Conservation (phyloP, 2,888 invertebrate genomes). For the Sylvicola cinctus region DNA sequence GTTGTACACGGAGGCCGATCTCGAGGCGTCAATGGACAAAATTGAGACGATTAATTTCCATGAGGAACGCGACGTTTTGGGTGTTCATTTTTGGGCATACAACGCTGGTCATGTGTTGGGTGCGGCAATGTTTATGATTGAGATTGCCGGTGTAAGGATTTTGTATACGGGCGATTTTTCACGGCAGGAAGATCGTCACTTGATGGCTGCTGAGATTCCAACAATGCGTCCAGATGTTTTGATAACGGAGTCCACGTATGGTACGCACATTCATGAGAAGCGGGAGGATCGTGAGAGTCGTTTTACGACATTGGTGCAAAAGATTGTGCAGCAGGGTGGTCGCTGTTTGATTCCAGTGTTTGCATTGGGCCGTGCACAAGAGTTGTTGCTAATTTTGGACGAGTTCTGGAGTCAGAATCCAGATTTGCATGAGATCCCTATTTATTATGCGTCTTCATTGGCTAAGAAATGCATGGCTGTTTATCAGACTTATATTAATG, state of each 20-base stretch:
- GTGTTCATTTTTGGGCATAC: constrained; percentile 96
- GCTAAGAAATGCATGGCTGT: constrained; percentile 99
- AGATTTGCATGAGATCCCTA: constrained; percentile 93
- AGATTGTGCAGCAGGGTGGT: constrained; percentile 93
- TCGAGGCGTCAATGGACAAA: constrained; percentile 95
- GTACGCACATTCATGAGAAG: constrained; percentile 97
- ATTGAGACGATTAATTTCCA: constrained; percentile 98
- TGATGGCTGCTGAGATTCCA: constrained; percentile 98
- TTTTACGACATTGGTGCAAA: constrained; percentile 83
- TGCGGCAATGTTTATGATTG: constrained; percentile 99
- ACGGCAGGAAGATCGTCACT: constrained; percentile 92
- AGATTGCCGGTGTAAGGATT: constrained; percentile 94
- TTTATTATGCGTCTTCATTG: constrained; percentile 96
- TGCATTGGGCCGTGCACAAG: constrained; percentile 93
- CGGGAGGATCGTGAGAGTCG: constrained; percentile 88
- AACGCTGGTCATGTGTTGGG: constrained; percentile 98
- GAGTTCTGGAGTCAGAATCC: constrained; percentile 97
- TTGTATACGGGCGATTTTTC: constrained; percentile 98
- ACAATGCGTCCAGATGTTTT: constrained; percentile 89
- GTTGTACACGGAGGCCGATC: constrained; percentile 91
- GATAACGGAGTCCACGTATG: constrained; percentile 97
- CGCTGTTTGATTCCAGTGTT: constrained; percentile 97
- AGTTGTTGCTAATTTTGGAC: constrained; percentile 82
- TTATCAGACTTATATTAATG: constrained; percentile 98
- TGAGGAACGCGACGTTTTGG: constrained; percentile 92